Percentiles rank a stretch among this genome's conserved stretches.
phyloP scores from a whole-genome alignment of 2,113 vertebrate genomes.

The Danionella cerebrum region DNA sequence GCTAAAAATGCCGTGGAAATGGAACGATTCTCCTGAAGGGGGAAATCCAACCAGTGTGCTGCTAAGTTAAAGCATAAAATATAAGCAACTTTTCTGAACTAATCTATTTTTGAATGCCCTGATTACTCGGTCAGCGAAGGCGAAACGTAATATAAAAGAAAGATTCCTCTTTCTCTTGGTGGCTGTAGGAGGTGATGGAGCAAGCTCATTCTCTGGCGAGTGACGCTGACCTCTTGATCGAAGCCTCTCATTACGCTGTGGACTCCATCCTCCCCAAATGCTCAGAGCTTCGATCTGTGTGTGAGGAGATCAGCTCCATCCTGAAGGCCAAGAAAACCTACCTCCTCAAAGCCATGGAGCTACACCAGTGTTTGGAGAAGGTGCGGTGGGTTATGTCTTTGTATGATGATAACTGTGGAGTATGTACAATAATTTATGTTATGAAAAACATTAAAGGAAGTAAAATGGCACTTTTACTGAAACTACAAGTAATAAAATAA shows the following conservation, averaged over 20 bases:
- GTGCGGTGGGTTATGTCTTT: conserved; percentile 59
- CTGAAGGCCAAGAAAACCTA: conserved; percentile 61
- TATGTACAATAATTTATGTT: too few relatives aligned
- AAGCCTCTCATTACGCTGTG: conserved; percentile 84
- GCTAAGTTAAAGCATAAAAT: too few relatives aligned
- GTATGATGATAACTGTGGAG: too few relatives aligned
- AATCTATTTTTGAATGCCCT: too few relatives aligned
- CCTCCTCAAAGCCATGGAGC: conserved; percentile 78
- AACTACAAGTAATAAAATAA: too few relatives aligned
- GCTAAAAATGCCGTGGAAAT: too few relatives aligned
- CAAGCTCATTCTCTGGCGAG: conserved; percentile 66
- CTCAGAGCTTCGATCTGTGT: conserved; percentile 72
- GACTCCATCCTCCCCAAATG: conserved; percentile 93
- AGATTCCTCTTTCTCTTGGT: neutral
- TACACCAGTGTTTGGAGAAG: conserved; percentile 79
- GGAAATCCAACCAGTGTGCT: too few relatives aligned
- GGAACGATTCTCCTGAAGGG: too few relatives aligned
- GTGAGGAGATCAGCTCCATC: conserved; percentile 56
- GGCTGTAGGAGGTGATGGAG: conserved; percentile 69
- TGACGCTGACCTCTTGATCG: conserved; percentile 75
- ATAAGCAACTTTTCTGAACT: too few relatives aligned
- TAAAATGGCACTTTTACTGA: too few relatives aligned
- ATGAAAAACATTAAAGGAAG: too few relatives aligned
- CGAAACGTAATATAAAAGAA: neutral
- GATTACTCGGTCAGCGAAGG: too few relatives aligned